Evolutionary conservation across 2,797 vertebrate genomes (phyloP), one percentile per base, ranked within the genome.

Genomic region (Myotis planiceps): DNA sequence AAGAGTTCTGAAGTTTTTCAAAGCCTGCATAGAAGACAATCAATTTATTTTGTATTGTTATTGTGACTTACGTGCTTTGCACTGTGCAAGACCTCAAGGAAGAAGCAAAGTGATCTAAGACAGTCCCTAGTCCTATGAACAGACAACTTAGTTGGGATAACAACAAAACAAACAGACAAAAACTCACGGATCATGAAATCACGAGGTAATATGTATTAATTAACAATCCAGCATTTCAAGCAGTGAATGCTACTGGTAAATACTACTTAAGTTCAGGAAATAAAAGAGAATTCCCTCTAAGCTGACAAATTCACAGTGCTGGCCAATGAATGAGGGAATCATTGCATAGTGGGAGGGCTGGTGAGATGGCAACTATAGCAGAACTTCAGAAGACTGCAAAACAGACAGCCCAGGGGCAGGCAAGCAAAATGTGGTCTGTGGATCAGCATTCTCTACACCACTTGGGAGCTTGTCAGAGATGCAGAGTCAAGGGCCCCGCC

Each of bases 171-270:
- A 49, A 49, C 72, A 47, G 32, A n/a, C 27, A 49, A 85, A 69
- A 95, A 74, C 5, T 66, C n/a, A 19, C 23, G 32, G 37, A 89
- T 83, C 53, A 47, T 78, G 51, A 92, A 79, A 71, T 84, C 53
- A 23, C 45, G 87, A 69, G 29, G 37, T 42, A 80, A 53, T 8
- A 29, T 14, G 12, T 19, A 45, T 16, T 39, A 39, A 95, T 68
- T 47, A 71, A 58, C 19, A 47, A 75, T 25, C 45, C 49, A 39
- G 6, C 7, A 6, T 39, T 85, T 25, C 25, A n/a, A 83, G 53
- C 9, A 47, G 21, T 37, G 32, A 79, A 71, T 27, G 37, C 45
- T 60, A 15, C 32, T 39, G 82, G 29, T 34, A 63, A 81, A 58
- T 84, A 51, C 2, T 74, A 19, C 32, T 79, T 32, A 19, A 15